phyloP scores from a whole-genome alignment of 2,888 invertebrate species.

The Catocala nupta region DNA sequence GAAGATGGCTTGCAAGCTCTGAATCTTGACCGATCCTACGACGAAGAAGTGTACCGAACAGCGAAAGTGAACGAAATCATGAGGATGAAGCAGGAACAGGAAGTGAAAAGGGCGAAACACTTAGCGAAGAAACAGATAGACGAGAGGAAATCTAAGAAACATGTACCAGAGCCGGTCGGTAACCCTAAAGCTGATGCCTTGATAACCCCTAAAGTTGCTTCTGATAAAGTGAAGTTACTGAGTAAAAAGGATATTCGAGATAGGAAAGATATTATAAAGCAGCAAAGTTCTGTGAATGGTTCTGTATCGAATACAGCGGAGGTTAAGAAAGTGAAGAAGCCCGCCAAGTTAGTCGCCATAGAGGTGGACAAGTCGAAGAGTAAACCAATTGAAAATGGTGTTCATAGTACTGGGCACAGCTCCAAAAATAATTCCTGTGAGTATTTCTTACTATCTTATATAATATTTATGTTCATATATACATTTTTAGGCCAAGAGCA shows the following conservation, averaged over 20 bases:
- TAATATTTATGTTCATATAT: background rate
- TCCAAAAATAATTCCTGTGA: slow-evolving; percentile 69
- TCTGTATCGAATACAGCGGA: slow-evolving; percentile 62
- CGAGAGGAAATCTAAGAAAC: slow-evolving; percentile 68
- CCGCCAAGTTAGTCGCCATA: slow-evolving; percentile 63
- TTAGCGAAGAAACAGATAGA: slow-evolving; percentile 69
- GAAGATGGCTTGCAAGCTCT: slow-evolving; percentile 87
- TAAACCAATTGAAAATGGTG: slow-evolving; percentile 73
- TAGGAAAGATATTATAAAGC: slow-evolving; percentile 76
- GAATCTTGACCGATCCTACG: slow-evolving; percentile 79
- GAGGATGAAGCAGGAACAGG: slow-evolving; percentile 79
- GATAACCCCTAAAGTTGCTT: slow-evolving; percentile 70
- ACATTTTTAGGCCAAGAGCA: too few species aligned
- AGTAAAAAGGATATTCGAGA: slow-evolving; percentile 80
- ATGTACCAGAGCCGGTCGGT: slow-evolving; percentile 72
- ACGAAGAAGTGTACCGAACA: slow-evolving; percentile 78
- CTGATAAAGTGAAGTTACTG: slow-evolving; percentile 78
- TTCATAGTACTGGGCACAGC: slow-evolving; percentile 60
- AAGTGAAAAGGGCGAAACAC: slow-evolving; percentile 72
- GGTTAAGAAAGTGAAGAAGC: slow-evolving; percentile 74
- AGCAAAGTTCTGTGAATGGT: slow-evolving; percentile 74
- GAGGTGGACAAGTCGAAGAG: slow-evolving; percentile 70
- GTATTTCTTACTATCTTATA: slow-evolving; percentile 26
- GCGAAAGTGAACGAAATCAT: slow-evolving; percentile 86
- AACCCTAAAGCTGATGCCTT: slow-evolving; percentile 76